Evolutionary conservation across 2,113 vertebrate species (phyloP).

Genomic region (Anguilla japonica): DNA sequence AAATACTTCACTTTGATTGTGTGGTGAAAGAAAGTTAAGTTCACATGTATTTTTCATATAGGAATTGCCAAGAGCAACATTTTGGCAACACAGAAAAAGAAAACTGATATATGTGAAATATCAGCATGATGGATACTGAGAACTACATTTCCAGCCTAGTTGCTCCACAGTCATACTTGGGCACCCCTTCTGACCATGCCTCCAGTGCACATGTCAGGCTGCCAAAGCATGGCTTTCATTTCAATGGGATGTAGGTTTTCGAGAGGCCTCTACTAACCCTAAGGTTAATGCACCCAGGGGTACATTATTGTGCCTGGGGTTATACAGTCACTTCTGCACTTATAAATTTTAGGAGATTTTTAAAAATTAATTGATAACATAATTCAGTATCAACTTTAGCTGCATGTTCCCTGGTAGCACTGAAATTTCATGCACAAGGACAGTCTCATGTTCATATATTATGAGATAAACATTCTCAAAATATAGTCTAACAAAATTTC

Average conservation of each 20-base stretch:
- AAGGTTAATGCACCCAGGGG: slow-evolving; percentile 3
- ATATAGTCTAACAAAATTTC: neutral
- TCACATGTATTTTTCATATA: neutral
- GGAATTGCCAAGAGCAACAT: too few species aligned
- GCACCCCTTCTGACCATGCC: neutral
- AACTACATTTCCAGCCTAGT: neutral
- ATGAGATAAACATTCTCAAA: neutral
- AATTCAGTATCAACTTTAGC: neutral
- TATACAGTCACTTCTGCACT: neutral
- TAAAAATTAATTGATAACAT: neutral
- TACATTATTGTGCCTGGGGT: neutral
- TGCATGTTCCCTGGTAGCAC: neutral
- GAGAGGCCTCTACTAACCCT: neutral
- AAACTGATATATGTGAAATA: too few species aligned
- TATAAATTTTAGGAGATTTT: neutral
- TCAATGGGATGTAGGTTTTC: neutral
- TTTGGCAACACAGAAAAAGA: too few species aligned
- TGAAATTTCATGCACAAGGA: neutral
- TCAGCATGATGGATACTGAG: too few species aligned
- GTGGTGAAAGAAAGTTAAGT: neutral
- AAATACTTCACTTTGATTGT: neutral
- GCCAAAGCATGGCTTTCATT: neutral
- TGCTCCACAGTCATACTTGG: neutral
- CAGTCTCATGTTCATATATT: too few species aligned
- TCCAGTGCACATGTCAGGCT: neutral